A percentile compares a stretch with the other conserved stretches of the same genome.
phyloP scores from a whole-genome alignment of 2,113 vertebrate species.

The Mastomys coucha region DNA sequence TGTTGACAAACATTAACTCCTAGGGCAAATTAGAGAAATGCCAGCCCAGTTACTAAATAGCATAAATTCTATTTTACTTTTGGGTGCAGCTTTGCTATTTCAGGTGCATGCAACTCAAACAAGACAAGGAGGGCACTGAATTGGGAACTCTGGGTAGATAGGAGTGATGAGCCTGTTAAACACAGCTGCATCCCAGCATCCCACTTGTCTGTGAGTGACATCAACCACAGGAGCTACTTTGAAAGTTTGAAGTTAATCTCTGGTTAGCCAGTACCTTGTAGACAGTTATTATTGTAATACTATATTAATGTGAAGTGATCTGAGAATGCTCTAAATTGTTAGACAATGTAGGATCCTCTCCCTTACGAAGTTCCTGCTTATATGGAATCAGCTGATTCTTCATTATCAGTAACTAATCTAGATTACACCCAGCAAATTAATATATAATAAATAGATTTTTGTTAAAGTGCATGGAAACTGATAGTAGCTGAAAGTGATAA shows the following conservation, averaged over 20 bases:
- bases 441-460: slow-evolving; percentile 13
- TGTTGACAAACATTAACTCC: slow-evolving; percentile 15
- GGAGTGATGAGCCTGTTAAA: slow-evolving; percentile 47
- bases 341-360: not conserved
- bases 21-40: slow-evolving; percentile 25
- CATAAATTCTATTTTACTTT: slow-evolving; percentile 60
- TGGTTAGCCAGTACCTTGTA: slow-evolving; percentile 39
- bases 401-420: not conserved
- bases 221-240: slow-evolving; percentile 50
- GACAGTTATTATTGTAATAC: not conserved
- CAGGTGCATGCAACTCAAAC: slow-evolving; percentile 40
- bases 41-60: slow-evolving; percentile 49
- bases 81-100: slow-evolving; percentile 49
- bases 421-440: not conserved
- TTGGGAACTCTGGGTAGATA: slow-evolving; percentile 51
- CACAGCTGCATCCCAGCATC: not conserved
- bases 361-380: slow-evolving; percentile 27
- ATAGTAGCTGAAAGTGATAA: not conserved
- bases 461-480: not conserved
- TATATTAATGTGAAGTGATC: not conserved
- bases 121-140: slow-evolving; percentile 20
- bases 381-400: not conserved
- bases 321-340: slow-evolving; percentile 27
- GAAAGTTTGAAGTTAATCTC: slow-evolving; percentile 52
- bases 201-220: slow-evolving; percentile 40